These are phyloP conservation scores for Drosophila limbata DNA, from an alignment of 2,888 invertebrate genomes.

Conservation along the genomic window DNA sequence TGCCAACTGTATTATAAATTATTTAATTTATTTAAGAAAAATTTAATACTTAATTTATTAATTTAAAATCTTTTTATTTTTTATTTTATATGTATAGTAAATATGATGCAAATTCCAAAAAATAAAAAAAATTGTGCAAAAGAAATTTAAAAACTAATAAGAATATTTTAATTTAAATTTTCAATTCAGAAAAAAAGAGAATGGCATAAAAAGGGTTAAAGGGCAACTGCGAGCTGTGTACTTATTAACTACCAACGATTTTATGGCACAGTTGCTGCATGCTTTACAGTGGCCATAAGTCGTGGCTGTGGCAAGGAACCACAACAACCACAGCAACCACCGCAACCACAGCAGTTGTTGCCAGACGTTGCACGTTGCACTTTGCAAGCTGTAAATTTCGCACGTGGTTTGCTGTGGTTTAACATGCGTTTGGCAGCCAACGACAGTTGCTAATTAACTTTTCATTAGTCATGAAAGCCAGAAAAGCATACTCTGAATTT, in stretches of 20 bases:
- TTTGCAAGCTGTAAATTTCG: constrained; percentile 33
- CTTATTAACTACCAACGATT: background rate
- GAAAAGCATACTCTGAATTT: constrained; percentile 44
- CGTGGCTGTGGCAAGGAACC: constrained; percentile 14
- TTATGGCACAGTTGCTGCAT: constrained; percentile 28
- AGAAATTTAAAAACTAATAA: too few species aligned
- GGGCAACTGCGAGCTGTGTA: background rate
- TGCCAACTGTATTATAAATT: too few species aligned
- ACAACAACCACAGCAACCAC: constrained; percentile 14
- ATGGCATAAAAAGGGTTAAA: background rate
- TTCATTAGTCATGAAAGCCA: constrained; percentile 61
- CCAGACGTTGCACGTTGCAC: constrained; percentile 25
- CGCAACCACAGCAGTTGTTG: constrained; percentile 8
- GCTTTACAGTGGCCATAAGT: constrained; percentile 55
- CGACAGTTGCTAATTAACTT: constrained; percentile 62
- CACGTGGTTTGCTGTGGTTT: constrained; percentile 50
- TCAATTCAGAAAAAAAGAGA: too few species aligned
- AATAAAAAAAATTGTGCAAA: too few species aligned
- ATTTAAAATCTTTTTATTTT: too few species aligned
- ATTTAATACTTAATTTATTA: too few species aligned
- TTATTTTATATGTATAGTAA: too few species aligned
- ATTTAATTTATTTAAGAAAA: too few species aligned
- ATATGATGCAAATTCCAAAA: too few species aligned
- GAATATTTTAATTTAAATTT: too few species aligned
- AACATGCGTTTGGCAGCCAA: constrained; percentile 18